phyloP scores from a whole-genome alignment of 1,140 invertebrate genomes.

The Polyergus mexicanus region DNA sequence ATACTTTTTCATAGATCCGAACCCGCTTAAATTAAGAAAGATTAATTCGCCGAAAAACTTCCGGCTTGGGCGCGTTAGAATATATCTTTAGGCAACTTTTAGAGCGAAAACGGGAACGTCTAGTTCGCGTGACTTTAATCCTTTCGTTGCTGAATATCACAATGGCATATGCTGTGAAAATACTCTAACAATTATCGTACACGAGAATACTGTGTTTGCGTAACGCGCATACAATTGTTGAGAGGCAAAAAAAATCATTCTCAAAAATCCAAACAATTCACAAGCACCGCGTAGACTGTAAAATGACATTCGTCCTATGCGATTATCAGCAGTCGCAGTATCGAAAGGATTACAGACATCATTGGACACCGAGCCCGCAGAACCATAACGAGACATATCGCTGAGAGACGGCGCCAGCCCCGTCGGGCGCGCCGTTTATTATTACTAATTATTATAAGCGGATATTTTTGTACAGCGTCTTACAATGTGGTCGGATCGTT shows the following conservation, averaged over 20 bases:
- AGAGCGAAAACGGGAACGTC: slow-evolving; percentile 66
- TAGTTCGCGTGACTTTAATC: slow-evolving; percentile 31
- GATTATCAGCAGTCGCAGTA: slow-evolving; percentile 14
- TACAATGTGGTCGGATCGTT: slow-evolving; percentile 81
- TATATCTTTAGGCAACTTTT: slow-evolving; percentile 68
- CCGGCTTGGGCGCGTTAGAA: slow-evolving; percentile 60
- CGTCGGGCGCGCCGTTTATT: slow-evolving; percentile 80
- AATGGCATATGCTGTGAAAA: not conserved
- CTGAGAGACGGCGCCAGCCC: slow-evolving; percentile 74
- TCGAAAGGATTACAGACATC: slow-evolving; percentile 27
- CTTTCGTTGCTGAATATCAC: slow-evolving; percentile 9
- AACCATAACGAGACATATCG: slow-evolving; percentile 85
- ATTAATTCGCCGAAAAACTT: slow-evolving; percentile 48
- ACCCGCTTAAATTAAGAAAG: not conserved
- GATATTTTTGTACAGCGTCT: slow-evolving; percentile 85
- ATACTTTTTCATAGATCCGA: not conserved
- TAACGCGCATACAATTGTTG: not conserved
- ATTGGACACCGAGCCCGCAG: slow-evolving; percentile 62
- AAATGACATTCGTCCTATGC: not conserved
- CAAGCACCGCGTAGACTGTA: not conserved
- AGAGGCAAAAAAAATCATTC: not conserved
- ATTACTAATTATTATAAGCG: slow-evolving; percentile 81
- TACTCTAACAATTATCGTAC: not conserved
- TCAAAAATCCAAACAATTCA: not conserved
- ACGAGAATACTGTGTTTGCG: not conserved